Percentiles rank a stretch among this genome's conserved stretches.
These are phyloP conservation scores for Thymallus thymallus DNA, from an alignment of 2,113 vertebrate species.

Conservation along the genomic window DNA sequence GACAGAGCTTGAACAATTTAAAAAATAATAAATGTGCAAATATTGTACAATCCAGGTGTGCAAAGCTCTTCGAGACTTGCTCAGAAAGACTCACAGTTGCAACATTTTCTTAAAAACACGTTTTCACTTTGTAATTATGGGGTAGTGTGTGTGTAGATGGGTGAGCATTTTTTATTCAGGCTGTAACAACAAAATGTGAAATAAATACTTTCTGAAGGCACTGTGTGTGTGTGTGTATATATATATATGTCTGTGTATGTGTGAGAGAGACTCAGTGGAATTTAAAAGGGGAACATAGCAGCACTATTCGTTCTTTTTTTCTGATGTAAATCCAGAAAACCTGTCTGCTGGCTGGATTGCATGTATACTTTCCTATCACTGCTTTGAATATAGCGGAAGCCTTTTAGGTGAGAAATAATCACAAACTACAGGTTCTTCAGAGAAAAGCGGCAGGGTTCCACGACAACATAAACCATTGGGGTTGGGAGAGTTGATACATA, in stretches of 20 bases:
- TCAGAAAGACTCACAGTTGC: no score
- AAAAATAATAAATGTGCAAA: no score
- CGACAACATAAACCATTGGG: constrained; percentile 22
- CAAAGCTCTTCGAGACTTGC: no score
- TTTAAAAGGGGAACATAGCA: constrained; percentile 35
- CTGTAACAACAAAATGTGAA: no score
- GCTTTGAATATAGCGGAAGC: constrained; percentile 33
- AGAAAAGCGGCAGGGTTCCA: constrained; percentile 15
- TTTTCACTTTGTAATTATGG: no score
- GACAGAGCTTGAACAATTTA: no score
- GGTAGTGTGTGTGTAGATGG: no score
- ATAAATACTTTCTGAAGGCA: no score
- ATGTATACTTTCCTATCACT: constrained; percentile 37
- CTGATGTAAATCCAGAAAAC: constrained; percentile 51
- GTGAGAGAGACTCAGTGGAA: constrained; percentile 41
- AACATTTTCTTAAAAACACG: no score
- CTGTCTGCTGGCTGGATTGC: constrained; percentile 51
- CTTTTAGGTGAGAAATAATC: constrained; percentile 1
- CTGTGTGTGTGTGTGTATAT: no score
- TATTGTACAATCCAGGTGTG: no score
- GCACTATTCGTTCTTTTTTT: constrained; percentile 9
- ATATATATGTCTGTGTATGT: constrained; percentile 10
- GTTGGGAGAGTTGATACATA: constrained; percentile 64
- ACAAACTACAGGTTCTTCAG: constrained; percentile 19
- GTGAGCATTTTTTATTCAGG: no score